phyloP scores from a whole-genome alignment of 2,113 vertebrate species.

The Diadophis punctatus region DNA sequence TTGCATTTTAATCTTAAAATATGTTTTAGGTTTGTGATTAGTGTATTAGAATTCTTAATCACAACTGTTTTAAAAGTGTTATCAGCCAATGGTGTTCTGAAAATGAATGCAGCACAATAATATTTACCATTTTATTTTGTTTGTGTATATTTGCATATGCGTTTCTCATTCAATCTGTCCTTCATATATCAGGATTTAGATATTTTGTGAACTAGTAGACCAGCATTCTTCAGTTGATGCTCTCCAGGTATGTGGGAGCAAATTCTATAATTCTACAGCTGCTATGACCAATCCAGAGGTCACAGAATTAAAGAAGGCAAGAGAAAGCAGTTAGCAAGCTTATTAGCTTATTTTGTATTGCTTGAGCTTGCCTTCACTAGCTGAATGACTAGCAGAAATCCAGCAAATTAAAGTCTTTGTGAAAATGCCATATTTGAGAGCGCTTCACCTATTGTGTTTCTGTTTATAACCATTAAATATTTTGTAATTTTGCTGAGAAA shows the following conservation, averaged over 20 bases:
- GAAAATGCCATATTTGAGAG: not conserved
- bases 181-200: not conserved
- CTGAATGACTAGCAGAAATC: not conserved
- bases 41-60: not conserved
- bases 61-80: not conserved
- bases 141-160: not conserved
- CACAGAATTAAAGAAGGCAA: constrained; percentile 9
- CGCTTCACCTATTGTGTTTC: not conserved
- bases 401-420: not conserved
- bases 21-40: not conserved
- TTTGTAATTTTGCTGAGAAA: not conserved
- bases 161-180: not conserved
- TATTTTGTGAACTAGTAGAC: not conserved
- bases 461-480: not conserved
- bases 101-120: not conserved
- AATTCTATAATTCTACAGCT: not conserved
- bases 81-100: not conserved
- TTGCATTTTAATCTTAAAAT: not conserved
- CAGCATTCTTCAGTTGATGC: not conserved
- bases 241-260: not conserved
- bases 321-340: not conserved
- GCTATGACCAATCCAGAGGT: not conserved
- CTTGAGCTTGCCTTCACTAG: not conserved
- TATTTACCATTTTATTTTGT: not conserved
- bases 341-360: not conserved